Evolutionary conservation across 2,797 vertebrate species (phyloP), one percentile per base, ranked within the genome.

Genomic region (Glyptemys insculpta): DNA sequence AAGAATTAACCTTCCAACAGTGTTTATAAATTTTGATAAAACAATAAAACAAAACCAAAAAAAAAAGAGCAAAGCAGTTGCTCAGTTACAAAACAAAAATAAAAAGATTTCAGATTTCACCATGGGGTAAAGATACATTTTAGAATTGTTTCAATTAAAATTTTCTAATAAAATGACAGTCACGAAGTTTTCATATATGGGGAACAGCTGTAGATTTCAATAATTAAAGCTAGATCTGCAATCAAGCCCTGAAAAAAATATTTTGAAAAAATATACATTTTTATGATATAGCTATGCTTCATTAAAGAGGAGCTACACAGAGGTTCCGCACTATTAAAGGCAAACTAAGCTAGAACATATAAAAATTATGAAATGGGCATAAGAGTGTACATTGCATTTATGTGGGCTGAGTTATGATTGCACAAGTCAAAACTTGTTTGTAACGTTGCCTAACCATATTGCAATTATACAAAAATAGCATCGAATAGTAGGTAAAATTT

Each of bases 291-390:
- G 95, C 97, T 97, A 94, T 91, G 95, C 78, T 94, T 81, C 16
- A 86, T 95, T 96, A 94, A 68, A 52, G 95, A 97, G 87, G 95
- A 96, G 96, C 98, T 98, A 98, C 96, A 97, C 83, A 98, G 97
- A 98, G 57, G 96, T 97, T 94, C 95, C 90, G 97, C 94, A 97
- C 98, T 99, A 99, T 98, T 96, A 97, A 94, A 98, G 95, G 97
- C 95, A 98, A 98, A 96, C 98, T 98, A 98, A 85, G 97, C 97
- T 98, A 98, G 98, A 98, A 76, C 89, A 96, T 83, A 95, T 95
- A 97, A 96, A 96, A 96, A 94, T 95, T 95, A 96, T 85, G 98
- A 96, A 95, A 94, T 56, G 92, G 95, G 81, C 76, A 19, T 27
- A 91, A 87, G 94, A 94, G 95, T 25, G 52, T 91, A 85, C 29